Conservation (phyloP, 2,888 invertebrate species). For the Acleris holmiana region DNA sequence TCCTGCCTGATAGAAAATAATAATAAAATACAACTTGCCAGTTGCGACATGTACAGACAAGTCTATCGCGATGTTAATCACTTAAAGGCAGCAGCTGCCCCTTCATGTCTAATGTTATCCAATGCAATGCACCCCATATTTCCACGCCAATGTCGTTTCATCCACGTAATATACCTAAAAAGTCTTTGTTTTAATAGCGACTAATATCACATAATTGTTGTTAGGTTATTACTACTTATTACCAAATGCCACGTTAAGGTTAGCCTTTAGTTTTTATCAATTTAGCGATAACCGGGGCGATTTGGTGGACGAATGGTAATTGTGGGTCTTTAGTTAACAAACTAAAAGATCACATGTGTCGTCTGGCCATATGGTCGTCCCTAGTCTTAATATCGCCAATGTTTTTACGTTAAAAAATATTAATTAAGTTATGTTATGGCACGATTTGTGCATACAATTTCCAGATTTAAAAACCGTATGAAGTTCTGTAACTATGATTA, state of each 20-base stretch:
- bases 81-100: constrained; percentile 61
- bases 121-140: constrained; percentile 51
- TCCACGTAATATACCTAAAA: constrained; percentile 42
- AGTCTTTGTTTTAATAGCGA: constrained; percentile 27
- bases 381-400: neutral
- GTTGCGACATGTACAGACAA: constrained; percentile 29
- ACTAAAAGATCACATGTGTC: constrained; percentile 59
- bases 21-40: constrained; percentile 25
- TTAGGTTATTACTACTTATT: constrained; percentile 14
- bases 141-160: constrained; percentile 55
- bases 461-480: neutral
- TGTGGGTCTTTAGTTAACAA: constrained; percentile 41
- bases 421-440: neutral
- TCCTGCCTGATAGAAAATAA: constrained; percentile 7
- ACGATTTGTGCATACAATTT: constrained; percentile 1
- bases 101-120: constrained; percentile 50
- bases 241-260: constrained; percentile 25
- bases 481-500: neutral
- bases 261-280: constrained; percentile 51
- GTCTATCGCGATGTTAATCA: constrained; percentile 58
- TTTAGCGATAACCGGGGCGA: constrained; percentile 51
- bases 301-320: constrained; percentile 45
- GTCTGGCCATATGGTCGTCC: constrained; percentile 47
- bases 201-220: constrained; percentile 28
- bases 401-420: neutral